Conservation (phyloP, 1,140 invertebrate species). For the Apis cerana region DNA sequence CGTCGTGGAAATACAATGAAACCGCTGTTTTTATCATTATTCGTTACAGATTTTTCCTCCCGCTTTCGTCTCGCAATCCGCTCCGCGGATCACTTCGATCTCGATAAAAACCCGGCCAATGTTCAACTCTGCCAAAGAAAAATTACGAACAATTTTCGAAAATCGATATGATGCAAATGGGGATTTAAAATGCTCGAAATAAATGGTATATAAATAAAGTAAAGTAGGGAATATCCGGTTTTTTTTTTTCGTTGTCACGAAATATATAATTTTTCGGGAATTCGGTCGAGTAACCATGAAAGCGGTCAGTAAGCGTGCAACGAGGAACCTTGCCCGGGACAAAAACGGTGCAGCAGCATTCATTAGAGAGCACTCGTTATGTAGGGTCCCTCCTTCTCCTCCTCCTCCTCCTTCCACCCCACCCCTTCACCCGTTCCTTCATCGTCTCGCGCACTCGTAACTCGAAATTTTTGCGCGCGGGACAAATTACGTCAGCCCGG, state of each 20-base stretch:
- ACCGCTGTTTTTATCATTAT: constrained; percentile 11
- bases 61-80: too few species aligned
- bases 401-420: background rate
- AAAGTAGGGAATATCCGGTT: too few species aligned
- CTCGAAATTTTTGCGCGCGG: constrained; percentile 59
- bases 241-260: too few species aligned
- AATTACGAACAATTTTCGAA: too few species aligned
- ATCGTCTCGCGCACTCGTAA: constrained; percentile 49
- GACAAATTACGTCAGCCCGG: constrained; percentile 53
- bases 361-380: constrained; percentile 60
- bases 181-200: too few species aligned
- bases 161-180: too few species aligned
- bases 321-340: background rate
- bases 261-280: constrained; percentile 18
- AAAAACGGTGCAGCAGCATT: constrained; percentile 53
- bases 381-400: constrained; percentile 24
- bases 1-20: constrained; percentile 27
- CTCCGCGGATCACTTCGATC: background rate
- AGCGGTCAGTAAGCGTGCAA: background rate
- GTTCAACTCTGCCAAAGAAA: background rate
- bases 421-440: background rate
- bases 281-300: constrained; percentile 3
- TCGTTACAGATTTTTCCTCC: constrained; percentile 26
- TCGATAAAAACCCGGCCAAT: background rate
- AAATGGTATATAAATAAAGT: too few species aligned